Base-by-base conservation (phyloP, 2,888 invertebrate species). In the Nemurella pictetii region DNA sequence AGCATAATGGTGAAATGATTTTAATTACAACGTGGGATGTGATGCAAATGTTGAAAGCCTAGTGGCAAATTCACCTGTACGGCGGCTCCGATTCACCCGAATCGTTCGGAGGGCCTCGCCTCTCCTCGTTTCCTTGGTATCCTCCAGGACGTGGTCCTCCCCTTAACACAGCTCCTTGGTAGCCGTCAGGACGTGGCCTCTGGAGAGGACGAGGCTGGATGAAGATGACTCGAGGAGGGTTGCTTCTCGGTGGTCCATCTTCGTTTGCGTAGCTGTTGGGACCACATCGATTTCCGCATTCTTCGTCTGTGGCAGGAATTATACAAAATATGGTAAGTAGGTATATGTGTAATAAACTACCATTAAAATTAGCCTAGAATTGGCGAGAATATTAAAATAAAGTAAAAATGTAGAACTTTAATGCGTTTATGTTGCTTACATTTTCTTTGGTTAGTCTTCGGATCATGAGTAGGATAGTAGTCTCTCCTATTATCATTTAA, bases 31-130 rank as follows among this genome's bases (percentile, higher is more conserved):
- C 15, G 2, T 55, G 55, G 9, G 55, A 2, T 7, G 20, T 1
- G 9, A 12, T 2, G 55, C 55, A 55, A 12, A 55, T 2, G 9
- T 55, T 55, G 55, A 55, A 55, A 55, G 55, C 20, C 55, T 7
- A 55, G 55, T 32, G 9, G 55, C 55, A 26, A 75, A 75, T 75
- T 75, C 75, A 75, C 75, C 75, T 75, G 75, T 75, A 75, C 12
- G 27, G 4, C 9, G 78, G 0, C 78, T 78, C 78, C 78, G n/a
- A 78, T 29, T 28, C 75, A 9, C 7, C 3, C 15, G 27, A 3
- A 25, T 75, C 27, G 26, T 75, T 75, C 27, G 26, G 75, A 25
- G 75, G 28, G 9, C 28, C 75, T 75, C 75, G 26, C 26, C 75
- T 25, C 7, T 26, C 26, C 0, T 25, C 75, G 20, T 4, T 26